Evolutionary conservation across 2,113 vertebrate species (phyloP), one percentile per base, ranked within the genome.

Genomic region (Columba janthina): DNA sequence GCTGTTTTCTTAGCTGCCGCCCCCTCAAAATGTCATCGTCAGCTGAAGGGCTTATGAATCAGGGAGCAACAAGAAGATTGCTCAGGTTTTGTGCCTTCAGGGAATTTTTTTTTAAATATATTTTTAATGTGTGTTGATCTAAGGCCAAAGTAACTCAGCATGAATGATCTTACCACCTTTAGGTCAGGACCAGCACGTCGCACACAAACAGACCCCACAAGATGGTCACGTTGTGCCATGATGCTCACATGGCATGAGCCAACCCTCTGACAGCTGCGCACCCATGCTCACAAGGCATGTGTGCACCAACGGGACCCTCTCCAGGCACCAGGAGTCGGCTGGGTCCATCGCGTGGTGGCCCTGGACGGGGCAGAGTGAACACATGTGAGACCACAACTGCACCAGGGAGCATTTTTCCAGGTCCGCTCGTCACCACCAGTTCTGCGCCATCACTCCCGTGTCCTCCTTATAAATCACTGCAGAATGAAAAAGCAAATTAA

Each of bases 321-420:
- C n/a, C 73, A 61, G 88, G 85, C 89, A 72, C 11, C 57, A 28
- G 57, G 65, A 81, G 46, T 76, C 87, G 89, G 44, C 72, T 57
- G 90, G 34, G 64, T 48, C 80, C 64, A 15, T 76, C 29, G 3
- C 22, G 0, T 57, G 90, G 64, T 80, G 71, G 71, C 48, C 22
- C 34, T 79, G 69, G 60, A 34, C 0, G 0, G 87, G 48, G 32
- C 57, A 94, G 51, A 72, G 34, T 34, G n/a, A 79, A 32, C 48
- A 38, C 2, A 5, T 58, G 36, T 54, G 64, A 66, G 40, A 80
- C 42, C 70, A 87, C 48, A 89, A 6, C 57, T 4, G 0, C 74
- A 53, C 11, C 0, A 0, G 11, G 32, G 26, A 69, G 9, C 46
- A 2, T 0, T 4, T 25, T 73, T 62, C 51, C 3, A 0, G 24